A percentile compares a stretch with the other conserved stretches of the same genome.
Evolutionary conservation across 2,113 vertebrate genomes (phyloP).

Genomic region (Aptenodytes patagonicus): DNA sequence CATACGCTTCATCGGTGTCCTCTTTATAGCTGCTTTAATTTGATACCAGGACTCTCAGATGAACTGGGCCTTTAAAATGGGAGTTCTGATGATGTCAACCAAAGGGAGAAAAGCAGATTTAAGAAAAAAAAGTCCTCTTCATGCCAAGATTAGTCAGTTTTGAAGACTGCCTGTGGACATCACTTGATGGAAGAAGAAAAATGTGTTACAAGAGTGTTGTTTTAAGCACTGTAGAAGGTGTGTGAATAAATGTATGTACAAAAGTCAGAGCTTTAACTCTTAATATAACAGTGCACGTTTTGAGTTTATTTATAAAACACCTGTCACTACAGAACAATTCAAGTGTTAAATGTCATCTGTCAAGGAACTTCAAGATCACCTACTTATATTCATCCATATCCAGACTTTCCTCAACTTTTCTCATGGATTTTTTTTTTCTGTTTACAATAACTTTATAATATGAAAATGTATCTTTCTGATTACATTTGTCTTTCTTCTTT

Average conservation of each 20-base stretch:
- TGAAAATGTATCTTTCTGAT: background rate
- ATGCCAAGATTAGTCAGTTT: background rate
- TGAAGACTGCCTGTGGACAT: constrained; percentile 1
- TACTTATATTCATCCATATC: background rate
- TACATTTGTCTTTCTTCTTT: background rate
- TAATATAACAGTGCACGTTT: background rate
- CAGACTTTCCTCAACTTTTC: background rate
- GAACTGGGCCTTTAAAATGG: background rate
- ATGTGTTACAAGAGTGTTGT: background rate
- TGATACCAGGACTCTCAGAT: background rate
- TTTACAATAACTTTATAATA: background rate
- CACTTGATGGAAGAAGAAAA: constrained; percentile 9
- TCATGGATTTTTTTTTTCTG: background rate
- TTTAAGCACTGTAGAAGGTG: background rate
- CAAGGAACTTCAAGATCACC: background rate
- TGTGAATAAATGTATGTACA: constrained; percentile 2
- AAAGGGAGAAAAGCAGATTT: background rate
- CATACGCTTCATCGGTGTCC: background rate
- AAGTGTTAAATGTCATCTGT: background rate
- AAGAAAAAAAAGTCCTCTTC: background rate
- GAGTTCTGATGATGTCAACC: background rate
- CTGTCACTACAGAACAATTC: background rate
- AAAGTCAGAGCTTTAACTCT: background rate
- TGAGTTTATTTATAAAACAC: background rate
- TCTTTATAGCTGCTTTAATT: background rate